A percentile compares a stretch with the other conserved stretches of the same genome.
Conservation (phyloP, 2,888 invertebrate genomes). For the Hyppa rectilinea region DNA sequence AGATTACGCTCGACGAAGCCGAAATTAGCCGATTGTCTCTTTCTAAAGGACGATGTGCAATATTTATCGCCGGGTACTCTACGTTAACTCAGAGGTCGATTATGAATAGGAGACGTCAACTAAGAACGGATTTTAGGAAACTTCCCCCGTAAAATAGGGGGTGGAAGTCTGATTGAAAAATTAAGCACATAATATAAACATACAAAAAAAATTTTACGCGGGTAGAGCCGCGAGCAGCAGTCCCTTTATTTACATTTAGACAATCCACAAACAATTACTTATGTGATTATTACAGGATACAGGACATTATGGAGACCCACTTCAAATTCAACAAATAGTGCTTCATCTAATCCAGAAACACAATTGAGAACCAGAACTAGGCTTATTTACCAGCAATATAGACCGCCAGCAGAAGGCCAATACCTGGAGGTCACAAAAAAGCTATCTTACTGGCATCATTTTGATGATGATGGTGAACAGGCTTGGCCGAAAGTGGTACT, state of each 20-base stretch:
- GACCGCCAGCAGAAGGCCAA: background rate
- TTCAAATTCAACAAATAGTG: background rate
- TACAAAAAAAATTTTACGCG: too few species aligned
- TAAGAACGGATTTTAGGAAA: too few species aligned
- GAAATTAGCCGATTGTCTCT: too few species aligned
- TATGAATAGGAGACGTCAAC: too few species aligned
- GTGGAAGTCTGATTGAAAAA: too few species aligned
- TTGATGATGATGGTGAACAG: constrained; percentile 31
- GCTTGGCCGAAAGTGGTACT: constrained; percentile 52
- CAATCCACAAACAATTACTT: background rate
- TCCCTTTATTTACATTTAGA: background rate
- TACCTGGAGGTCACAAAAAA: background rate
- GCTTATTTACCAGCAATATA: background rate
- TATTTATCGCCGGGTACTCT: too few species aligned
- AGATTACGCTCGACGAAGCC: too few species aligned
- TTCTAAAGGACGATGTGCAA: too few species aligned
- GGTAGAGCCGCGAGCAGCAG: too few species aligned
- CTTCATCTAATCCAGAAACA: background rate
- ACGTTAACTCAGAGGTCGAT: too few species aligned
- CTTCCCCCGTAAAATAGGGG: too few species aligned
- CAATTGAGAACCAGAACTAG: background rate
- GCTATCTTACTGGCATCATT: constrained; percentile 43
- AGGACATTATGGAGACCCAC: constrained; percentile 51
- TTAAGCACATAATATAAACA: too few species aligned
- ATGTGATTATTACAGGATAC: constrained; percentile 33